A percentile compares a stretch with the other conserved stretches of the same genome.
These are phyloP conservation scores for Heterotilapia buettikoferi DNA, from an alignment of 2,113 vertebrate species.

Conservation along the genomic window DNA sequence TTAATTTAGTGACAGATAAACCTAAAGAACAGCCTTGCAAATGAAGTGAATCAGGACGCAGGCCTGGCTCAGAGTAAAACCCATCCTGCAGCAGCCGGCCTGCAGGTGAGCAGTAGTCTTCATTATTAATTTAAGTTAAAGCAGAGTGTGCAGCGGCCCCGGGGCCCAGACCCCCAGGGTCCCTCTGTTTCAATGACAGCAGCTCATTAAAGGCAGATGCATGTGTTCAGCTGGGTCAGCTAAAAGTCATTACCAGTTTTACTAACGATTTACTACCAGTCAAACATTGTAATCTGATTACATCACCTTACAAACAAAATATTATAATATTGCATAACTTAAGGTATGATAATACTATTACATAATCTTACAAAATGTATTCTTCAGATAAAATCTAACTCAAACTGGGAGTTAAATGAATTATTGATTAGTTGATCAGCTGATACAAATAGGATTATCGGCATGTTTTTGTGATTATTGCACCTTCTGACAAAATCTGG, in stretches of 20 bases:
- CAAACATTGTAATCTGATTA: neutral
- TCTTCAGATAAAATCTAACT: neutral
- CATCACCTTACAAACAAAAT: neutral
- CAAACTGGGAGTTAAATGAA: neutral
- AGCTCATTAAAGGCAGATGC: neutral
- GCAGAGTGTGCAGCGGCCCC: neutral
- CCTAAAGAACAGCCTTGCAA: neutral
- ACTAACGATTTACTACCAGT: neutral
- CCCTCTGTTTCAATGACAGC: neutral
- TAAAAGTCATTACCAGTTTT: neutral
- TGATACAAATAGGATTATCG: fast-evolving
- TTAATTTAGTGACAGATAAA: neutral
- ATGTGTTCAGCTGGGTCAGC: neutral
- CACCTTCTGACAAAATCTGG: neutral
- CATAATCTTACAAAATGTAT: neutral
- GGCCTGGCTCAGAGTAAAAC: neutral
- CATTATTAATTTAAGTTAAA: neutral
- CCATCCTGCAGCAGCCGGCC: neutral
- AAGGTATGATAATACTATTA: neutral
- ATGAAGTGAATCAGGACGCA: neutral
- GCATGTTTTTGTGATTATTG: fast-evolving
- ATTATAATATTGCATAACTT: neutral
- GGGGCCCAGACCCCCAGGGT: fast-evolving
- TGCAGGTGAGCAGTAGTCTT: neutral
- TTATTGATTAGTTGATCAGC: neutral